Evolutionary conservation across 2,113 vertebrate species (phyloP).

Genomic region (Ciconia stormi): DNA sequence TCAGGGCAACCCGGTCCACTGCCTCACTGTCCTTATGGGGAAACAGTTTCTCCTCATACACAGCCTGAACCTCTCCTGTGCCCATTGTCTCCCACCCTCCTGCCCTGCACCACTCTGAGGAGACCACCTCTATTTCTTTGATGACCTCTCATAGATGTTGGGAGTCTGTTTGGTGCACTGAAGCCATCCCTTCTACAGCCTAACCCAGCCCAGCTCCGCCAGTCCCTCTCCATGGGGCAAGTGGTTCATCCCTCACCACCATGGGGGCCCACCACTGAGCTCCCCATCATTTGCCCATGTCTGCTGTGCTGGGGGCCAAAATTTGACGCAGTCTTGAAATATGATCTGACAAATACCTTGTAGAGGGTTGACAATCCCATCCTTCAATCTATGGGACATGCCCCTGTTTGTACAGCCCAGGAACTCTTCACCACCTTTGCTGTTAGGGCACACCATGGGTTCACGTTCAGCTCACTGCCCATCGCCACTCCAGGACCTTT

Average conservation of each 20-base stretch:
- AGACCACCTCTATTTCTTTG: neutral
- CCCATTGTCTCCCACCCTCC: neutral
- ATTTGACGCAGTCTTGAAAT: neutral
- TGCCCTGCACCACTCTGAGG: neutral
- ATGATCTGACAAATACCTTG: neutral
- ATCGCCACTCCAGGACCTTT: neutral
- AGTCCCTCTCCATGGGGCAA: neutral
- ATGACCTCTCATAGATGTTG: rapidly evolving
- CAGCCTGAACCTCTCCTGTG: neutral
- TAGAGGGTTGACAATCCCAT: neutral
- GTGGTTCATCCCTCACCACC: neutral
- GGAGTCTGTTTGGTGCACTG: neutral
- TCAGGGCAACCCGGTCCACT: neutral
- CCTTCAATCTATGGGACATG: rapidly evolving
- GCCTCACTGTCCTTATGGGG: rapidly evolving
- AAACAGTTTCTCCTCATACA: neutral
- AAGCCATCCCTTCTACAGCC: neutral
- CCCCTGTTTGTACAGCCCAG: neutral
- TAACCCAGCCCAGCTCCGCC: neutral
- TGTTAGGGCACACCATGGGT: neutral
- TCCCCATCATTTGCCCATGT: neutral
- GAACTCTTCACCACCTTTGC: neutral
- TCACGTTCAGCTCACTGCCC: neutral
- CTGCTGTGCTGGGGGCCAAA: neutral
- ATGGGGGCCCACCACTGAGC: neutral